These are phyloP conservation scores for Spea hammondii DNA, from an alignment of 2,797 vertebrate genomes.

Conservation along the genomic window DNA sequence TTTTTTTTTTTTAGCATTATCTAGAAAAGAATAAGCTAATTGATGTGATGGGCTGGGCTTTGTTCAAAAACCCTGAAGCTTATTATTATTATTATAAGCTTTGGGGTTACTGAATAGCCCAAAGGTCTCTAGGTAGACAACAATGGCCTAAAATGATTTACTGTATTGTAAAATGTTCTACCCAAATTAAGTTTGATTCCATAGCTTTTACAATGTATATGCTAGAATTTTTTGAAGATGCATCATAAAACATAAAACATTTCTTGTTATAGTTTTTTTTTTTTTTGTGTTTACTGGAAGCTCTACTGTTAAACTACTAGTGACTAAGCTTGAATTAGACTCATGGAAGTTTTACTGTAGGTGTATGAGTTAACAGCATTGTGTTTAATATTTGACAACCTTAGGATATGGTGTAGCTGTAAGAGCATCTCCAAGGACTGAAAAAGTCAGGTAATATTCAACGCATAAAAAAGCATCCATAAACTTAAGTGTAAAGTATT, in stretches of 20 bases:
- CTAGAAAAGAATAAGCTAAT: too few species aligned
- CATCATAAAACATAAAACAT: neutral
- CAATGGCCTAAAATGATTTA: too few species aligned
- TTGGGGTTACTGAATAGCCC: neutral
- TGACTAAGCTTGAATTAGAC: slow-evolving; percentile 10
- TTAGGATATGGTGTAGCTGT: slow-evolving; percentile 17
- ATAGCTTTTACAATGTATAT: too few species aligned
- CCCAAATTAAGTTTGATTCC: too few species aligned
- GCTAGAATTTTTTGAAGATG: too few species aligned
- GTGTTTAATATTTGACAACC: slow-evolving; percentile 30
- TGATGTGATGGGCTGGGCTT: too few species aligned
- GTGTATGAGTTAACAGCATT: slow-evolving; percentile 2
- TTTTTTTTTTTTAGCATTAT: too few species aligned
- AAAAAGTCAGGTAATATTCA: slow-evolving; percentile 24
- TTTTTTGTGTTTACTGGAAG: neutral
- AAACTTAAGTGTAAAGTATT: slow-evolving; percentile 19
- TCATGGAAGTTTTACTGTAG: slow-evolving; percentile 5
- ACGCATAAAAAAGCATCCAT: slow-evolving; percentile 23
- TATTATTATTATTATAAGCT: neutral
- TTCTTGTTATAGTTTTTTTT: neutral
- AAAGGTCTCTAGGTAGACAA: too few species aligned
- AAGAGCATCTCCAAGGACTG: slow-evolving; percentile 24
- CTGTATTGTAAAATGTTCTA: too few species aligned
- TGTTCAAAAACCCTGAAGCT: too few species aligned
- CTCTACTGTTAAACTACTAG: neutral